Percentiles rank a stretch among this genome's conserved stretches.
Conservation (phyloP, 1,140 invertebrate genomes). For the Aphis craccivora region DNA sequence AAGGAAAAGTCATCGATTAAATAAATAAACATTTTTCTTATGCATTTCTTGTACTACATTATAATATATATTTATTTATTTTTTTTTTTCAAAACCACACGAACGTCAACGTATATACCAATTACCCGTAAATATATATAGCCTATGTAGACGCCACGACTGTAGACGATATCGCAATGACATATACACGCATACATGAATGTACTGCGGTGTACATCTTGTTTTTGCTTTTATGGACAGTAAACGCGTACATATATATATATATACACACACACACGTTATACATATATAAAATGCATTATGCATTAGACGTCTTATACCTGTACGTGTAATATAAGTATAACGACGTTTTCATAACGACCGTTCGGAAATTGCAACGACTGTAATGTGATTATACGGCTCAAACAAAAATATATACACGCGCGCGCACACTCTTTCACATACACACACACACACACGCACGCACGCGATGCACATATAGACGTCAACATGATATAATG, state of each 20-base stretch:
- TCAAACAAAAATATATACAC: background rate
- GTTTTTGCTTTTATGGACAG: constrained; percentile 37
- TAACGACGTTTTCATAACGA: constrained; percentile 25
- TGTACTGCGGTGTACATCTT: background rate
- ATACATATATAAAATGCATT: background rate
- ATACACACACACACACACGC: background rate
- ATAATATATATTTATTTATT: background rate
- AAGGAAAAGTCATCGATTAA: background rate
- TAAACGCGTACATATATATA: background rate
- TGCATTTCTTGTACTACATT: background rate
- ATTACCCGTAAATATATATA: background rate
- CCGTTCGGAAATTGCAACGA: background rate
- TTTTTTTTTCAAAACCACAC: background rate
- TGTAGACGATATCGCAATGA: background rate
- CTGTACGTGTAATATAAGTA: background rate
- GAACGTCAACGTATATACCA: background rate
- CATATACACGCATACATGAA: background rate
- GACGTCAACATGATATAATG: background rate
- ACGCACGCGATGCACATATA: background rate
- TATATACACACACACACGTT: too few species aligned
- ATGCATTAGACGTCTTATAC: background rate
- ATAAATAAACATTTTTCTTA: background rate
- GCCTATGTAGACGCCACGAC: background rate
- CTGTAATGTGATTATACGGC: background rate
- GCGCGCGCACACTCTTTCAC: background rate